Evolutionary conservation across 2,113 vertebrate genomes (phyloP).

Genomic region (Pogonocichla stellata): DNA sequence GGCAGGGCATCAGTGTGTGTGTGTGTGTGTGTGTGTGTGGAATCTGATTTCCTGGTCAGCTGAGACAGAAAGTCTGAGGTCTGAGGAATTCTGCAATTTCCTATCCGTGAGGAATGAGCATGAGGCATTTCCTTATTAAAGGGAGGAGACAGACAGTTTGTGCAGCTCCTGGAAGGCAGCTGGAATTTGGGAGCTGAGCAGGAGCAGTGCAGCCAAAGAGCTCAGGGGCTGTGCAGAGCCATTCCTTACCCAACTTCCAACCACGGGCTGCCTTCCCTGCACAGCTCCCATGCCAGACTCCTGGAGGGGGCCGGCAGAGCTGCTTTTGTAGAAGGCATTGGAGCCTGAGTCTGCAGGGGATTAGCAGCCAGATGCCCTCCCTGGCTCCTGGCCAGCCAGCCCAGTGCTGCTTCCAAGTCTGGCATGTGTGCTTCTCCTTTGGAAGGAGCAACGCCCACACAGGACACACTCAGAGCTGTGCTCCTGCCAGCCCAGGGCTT

Average conservation of each 20-base stretch:
- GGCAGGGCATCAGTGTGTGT: not conserved
- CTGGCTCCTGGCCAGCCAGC: not conserved
- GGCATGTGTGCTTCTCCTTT: not conserved
- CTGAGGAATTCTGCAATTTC: slow-evolving; percentile 18
- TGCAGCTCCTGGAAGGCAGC: not conserved
- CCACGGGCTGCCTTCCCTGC: not conserved
- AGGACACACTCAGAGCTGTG: not conserved
- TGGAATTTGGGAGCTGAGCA: not conserved
- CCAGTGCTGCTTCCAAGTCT: not conserved
- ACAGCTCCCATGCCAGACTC: not conserved
- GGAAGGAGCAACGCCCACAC: slow-evolving; percentile 36
- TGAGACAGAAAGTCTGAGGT: slow-evolving; percentile 35
- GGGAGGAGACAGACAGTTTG: not conserved
- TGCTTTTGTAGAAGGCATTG: slow-evolving; percentile 16
- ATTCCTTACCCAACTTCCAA: not conserved
- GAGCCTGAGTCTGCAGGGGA: slow-evolving; percentile 11
- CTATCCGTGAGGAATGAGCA: not conserved
- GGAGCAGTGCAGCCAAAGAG: not conserved
- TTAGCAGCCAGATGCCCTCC: slow-evolving; percentile 47
- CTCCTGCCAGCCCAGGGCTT: not conserved
- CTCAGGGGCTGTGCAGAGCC: not conserved
- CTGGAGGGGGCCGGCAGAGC: not conserved
- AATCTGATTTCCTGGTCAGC: not conserved
- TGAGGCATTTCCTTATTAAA: slow-evolving; percentile 23
- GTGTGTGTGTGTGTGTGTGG: not conserved